Evolutionary conservation across 2,888 invertebrate species (phyloP).

Genomic region (Heliconius cydno): DNA sequence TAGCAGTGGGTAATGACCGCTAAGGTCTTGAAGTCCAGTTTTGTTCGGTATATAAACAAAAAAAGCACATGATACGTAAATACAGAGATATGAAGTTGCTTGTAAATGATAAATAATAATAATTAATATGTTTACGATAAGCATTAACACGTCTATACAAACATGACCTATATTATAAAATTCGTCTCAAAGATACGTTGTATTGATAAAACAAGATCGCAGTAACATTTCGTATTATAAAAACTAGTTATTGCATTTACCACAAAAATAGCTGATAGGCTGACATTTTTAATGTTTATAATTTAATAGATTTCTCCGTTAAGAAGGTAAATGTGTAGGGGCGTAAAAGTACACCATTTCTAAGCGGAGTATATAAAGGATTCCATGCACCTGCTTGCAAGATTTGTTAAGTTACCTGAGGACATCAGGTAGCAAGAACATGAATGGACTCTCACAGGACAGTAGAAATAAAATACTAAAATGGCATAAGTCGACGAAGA

Average conservation of each 20-base stretch:
- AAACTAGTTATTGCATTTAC: neutral
- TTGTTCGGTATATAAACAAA: conserved; percentile 32
- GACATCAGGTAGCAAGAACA: conserved; percentile 47
- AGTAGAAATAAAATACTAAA: neutral
- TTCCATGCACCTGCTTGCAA: conserved; percentile 64
- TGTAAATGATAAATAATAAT: conserved; percentile 3
- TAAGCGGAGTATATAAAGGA: conserved; percentile 46
- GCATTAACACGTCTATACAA: neutral
- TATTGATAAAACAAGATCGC: neutral
- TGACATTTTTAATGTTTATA: neutral
- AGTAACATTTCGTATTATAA: too few relatives aligned
- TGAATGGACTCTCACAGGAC: conserved; percentile 19
- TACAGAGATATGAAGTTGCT: conserved; percentile 1
- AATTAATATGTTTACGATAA: neutral
- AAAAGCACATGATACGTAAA: neutral
- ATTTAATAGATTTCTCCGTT: neutral
- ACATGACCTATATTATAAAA: neutral
- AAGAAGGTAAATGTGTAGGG: too few relatives aligned
- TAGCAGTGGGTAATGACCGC: conserved; percentile 66
- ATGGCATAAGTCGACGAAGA: neutral
- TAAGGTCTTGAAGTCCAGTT: conserved; percentile 23
- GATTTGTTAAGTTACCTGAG: conserved; percentile 44
- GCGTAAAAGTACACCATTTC: neutral
- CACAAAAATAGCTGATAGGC: neutral
- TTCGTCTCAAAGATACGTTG: neutral